A percentile compares a stretch with the other conserved stretches of the same genome.
Conservation (phyloP, 2,797 vertebrate genomes). For the Cossypha heuglini region DNA sequence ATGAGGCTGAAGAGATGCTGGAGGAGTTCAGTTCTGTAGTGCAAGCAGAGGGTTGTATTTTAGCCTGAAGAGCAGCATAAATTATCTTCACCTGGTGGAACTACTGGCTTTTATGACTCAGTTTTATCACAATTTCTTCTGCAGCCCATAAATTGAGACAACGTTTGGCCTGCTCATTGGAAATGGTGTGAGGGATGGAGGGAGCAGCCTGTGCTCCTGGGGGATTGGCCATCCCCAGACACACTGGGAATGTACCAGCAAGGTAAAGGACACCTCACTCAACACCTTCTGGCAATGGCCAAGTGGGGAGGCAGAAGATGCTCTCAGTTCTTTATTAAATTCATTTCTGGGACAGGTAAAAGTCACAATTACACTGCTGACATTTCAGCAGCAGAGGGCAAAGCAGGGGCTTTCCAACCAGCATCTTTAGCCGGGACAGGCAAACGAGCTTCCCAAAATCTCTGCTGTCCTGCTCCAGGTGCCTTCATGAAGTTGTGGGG, state of each 20-base stretch:
- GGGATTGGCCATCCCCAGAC: background rate
- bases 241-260: rapidly evolving
- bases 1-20: background rate
- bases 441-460: background rate
- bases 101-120: background rate
- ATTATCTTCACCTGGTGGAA: background rate
- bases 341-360: background rate
- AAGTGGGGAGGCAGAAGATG: background rate
- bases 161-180: background rate
- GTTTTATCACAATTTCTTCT: background rate
- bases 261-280: background rate
- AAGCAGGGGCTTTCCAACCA: background rate
- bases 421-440: rapidly evolving
- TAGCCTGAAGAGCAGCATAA: background rate
- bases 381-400: background rate
- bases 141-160: background rate
- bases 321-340: background rate
- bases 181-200: rapidly evolving
- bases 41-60: background rate
- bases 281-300: background rate
- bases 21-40: background rate
- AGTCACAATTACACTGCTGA: background rate
- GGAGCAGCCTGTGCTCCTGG: background rate
- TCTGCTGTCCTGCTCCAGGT: background rate
- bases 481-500: background rate